Conservation (phyloP, 1,140 invertebrate genomes). For the Cherax quadricarinatus region DNA sequence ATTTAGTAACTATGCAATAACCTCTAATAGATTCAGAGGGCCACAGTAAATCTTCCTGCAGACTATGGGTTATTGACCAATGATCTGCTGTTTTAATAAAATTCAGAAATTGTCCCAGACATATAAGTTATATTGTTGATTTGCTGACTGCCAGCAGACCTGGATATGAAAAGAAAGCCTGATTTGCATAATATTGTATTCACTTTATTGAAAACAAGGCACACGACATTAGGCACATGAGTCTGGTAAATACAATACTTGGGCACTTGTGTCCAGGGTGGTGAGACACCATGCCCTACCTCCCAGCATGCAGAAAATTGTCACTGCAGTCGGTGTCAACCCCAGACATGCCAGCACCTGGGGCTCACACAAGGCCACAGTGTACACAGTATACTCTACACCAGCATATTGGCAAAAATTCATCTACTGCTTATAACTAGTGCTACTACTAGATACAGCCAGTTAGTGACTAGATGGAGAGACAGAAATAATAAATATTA, state of each 20-base stretch:
- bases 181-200: not conserved
- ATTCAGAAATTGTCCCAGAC: too few relatives aligned
- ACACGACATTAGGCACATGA: constrained; percentile 49
- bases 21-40: too few relatives aligned
- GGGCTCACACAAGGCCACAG: not conserved
- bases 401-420: not conserved
- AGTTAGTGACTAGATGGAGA: not conserved
- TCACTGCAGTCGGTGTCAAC: too few relatives aligned
- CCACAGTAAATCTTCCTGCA: too few relatives aligned
- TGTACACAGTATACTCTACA: not conserved
- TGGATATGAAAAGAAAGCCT: not conserved
- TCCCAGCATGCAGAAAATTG: not conserved
- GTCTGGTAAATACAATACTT: constrained; percentile 34
- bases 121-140: too few relatives aligned
- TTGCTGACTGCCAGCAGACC: too few relatives aligned
- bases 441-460: not conserved
- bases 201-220: constrained; percentile 42
- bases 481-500: not conserved
- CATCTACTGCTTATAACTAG: not conserved
- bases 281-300: not conserved
- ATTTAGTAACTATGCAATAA: too few relatives aligned
- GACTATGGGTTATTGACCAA: too few relatives aligned
- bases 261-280: not conserved
- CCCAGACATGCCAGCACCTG: not conserved
- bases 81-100: too few relatives aligned